A percentile compares a stretch with the other conserved stretches of the same genome.
Evolutionary conservation across 2,888 invertebrate species (phyloP).

Genomic region (Chrysolina oricalcia): DNA sequence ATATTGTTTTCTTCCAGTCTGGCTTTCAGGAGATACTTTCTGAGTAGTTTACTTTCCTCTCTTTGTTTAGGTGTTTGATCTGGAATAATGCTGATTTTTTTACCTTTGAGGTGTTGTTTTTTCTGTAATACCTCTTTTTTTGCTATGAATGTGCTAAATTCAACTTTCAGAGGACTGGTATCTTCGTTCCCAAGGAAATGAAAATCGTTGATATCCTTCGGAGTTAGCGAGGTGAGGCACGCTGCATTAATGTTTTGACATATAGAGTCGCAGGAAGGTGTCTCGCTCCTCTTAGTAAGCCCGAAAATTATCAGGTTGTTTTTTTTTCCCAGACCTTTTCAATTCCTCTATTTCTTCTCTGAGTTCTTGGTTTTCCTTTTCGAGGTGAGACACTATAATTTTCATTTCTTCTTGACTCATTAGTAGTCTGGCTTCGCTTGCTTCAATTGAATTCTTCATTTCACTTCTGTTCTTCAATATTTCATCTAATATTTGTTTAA

Average conservation of each 20-base stretch:
- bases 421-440: no score
- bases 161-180: constrained; percentile 1
- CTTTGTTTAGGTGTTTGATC: no score
- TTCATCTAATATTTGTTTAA: no score
- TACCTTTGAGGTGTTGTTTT: constrained; percentile 7
- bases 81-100: background rate
- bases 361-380: no score
- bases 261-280: background rate
- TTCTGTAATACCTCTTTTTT: background rate
- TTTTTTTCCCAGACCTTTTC: background rate
- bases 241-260: background rate
- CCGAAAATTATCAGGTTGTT: background rate
- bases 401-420: no score
- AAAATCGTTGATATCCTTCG: background rate
- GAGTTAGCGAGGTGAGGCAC: background rate
- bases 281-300: background rate
- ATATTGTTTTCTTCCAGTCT: no score
- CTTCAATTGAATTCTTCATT: no score
- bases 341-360: background rate
- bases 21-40: no score
- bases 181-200: background rate
- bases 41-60: no score
- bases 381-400: no score
- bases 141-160: background rate
- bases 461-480: no score